Evolutionary conservation across 2,113 vertebrate species (phyloP).

Genomic region (Spermophilus dauricus): DNA sequence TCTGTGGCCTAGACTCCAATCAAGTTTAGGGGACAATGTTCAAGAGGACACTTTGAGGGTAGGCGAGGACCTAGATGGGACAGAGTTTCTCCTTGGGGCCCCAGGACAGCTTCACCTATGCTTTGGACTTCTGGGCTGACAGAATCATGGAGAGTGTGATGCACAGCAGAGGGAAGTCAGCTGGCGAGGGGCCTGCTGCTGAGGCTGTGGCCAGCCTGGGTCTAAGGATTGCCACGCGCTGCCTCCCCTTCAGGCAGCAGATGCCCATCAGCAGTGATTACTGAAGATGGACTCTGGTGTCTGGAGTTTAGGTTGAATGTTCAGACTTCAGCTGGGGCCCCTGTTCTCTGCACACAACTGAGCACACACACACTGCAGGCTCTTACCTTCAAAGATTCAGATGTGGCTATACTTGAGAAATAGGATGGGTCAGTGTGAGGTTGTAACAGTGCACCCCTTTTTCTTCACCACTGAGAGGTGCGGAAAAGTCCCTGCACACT

Average conservation of each 20-base stretch:
- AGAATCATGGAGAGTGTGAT: no score
- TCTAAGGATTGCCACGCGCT: no score
- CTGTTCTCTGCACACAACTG: neutral
- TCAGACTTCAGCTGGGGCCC: neutral
- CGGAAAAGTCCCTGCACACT: no score
- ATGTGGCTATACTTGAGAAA: neutral
- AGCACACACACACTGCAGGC: neutral
- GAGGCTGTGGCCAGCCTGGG: neutral
- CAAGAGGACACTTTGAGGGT: neutral
- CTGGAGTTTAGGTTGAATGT: neutral
- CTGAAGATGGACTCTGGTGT: neutral
- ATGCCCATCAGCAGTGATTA: no score
- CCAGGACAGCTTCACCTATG: neutral
- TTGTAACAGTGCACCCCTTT: neutral
- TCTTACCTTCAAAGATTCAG: neutral
- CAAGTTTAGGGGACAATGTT: neutral
- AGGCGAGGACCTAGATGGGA: neutral
- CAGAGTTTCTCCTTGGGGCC: neutral
- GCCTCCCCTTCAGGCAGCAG: neutral
- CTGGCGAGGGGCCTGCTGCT: neutral
- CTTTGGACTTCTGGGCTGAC: neutral
- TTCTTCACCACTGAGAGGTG: neutral
- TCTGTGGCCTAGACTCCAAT: neutral
- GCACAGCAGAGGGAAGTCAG: neutral
- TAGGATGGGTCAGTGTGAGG: neutral